Evolutionary conservation across 2,797 vertebrate genomes (phyloP), one percentile per base, ranked within the genome.

Genomic region (Babyrousa celebensis): DNA sequence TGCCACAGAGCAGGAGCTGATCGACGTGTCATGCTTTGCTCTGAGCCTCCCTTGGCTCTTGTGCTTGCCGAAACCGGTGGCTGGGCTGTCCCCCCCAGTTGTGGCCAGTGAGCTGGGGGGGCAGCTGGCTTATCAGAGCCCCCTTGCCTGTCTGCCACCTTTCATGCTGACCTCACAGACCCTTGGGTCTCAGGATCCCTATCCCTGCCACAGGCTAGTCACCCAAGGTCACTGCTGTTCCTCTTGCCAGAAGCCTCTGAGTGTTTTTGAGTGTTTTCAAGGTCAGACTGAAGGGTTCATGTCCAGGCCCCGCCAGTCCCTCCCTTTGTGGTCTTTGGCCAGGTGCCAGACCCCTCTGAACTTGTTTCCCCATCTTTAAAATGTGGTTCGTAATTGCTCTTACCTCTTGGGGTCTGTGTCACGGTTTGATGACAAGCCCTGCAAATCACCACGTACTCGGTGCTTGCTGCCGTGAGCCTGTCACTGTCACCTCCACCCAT

Each of bases 401-500:
- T 18, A 0, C 17, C 16, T 54, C 16, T 86, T 2, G 25, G 58
- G 29, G 54, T 5, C 14, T 96, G 60, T 11, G 10, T 25, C 63
- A 36, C 29, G 54, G 63, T 77, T 67, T 11, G 18, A 5, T 15
- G 84, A 4, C 2, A 16, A 60, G 3, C 8, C 12, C 6, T 12
- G 0, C 23, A 23, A 6, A 29, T 29, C 36, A 15, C 36, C 12
- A 15, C 74, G 63, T 62, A 0, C 12, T 1, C 18, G 25, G 2
- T 3, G 20, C 56, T 40, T 21, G 5, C 70, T 68, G 8, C 40
- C 9, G 0, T 21, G 63, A 83, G 71, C n/a, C 17, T n/a, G 14
- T 54, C 2, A 1, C 32, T 1, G 0, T 48, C 29, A 2, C 29
- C 17, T 2, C 27, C 25, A 4, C 25, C 65, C 29, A 3, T 1